Base-by-base conservation (phyloP, 2,797 vertebrate genomes). In the Aythya fuligula region DNA sequence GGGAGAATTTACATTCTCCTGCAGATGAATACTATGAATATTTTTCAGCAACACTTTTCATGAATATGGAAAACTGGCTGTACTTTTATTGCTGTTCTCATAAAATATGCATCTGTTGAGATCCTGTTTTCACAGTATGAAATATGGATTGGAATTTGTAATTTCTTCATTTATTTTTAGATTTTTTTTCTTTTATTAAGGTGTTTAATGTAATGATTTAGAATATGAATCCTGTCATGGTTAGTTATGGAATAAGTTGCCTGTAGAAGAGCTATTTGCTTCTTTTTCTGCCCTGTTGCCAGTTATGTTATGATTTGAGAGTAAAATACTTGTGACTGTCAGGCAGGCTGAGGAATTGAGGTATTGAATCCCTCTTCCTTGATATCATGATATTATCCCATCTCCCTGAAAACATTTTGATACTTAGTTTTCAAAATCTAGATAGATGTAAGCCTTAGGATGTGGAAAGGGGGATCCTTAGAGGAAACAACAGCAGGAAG, bases 51-150 rank as follows among this genome's bases (percentile, higher is more conserved):
- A 64, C 17, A 5, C 72, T 91, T 75, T 85, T 90, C 87, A 96
- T 97, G 94, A 97, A 96, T 97, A 96, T 97, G 92, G 85, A 97
- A 96, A 89, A 85, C 47, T 95, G 90, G 65, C 61, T 96, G 84
- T 78, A 67, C 75, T 96, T 81, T 96, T 96, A 95, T 95, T 97
- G 91, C 61, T 95, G 25, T 91, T 53, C 89, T 95, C 96, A 96
- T 94, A 96, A 96, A 96, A 94, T 86, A 94, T 97, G 73, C 93
- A 94, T 91, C 78, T 96, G 77, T 47, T 94, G 87, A 80, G 71
- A 56, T 94, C 30, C 41, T 91, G 79, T 94, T 93, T 94, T 97
- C 81, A 93, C 73, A 95, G 77, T 92, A 61, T 91, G 60, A 90
- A 79, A 76, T 94, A 84, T 30, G 6, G 58, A 61, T 64, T 54